phyloP scores from a whole-genome alignment of 2,888 invertebrate genomes.

The Lithodes maja region DNA sequence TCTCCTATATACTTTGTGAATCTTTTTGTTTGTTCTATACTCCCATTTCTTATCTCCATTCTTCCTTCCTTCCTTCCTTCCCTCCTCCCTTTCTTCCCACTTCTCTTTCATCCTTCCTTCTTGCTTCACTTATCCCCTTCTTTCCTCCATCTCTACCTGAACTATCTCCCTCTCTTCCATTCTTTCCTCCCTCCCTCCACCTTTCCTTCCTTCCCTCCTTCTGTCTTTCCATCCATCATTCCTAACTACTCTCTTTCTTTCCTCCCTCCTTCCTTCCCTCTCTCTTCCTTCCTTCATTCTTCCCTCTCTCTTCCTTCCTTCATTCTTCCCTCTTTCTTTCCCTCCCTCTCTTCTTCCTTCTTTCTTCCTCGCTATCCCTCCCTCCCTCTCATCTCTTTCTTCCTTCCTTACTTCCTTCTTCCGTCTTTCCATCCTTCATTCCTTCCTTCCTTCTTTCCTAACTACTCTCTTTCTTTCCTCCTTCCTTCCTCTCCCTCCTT shows the following conservation, averaged over 20 bases:
- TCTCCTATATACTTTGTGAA: no score
- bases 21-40: no score
- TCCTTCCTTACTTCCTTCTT: neutral
- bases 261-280: neutral
- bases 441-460: neutral
- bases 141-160: neutral
- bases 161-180: neutral
- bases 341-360: neutral
- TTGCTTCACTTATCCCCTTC: neutral
- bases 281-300: neutral
- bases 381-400: neutral
- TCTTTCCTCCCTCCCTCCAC: neutral
- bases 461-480: neutral
- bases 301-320: neutral
- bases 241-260: neutral
- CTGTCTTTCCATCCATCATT: neutral
- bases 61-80: neutral
- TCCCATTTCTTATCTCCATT: neutral
- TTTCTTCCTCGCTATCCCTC: neutral
- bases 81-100: conserved; percentile 6
- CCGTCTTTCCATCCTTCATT: neutral
- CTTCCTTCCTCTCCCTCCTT: neutral
- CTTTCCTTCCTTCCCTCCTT: neutral
- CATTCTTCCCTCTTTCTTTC: neutral
- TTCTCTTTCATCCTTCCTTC: neutral